Percentiles rank a stretch among this genome's conserved stretches.
Conservation (phyloP, 1,140 invertebrate species). For the Calliphora vicina region DNA sequence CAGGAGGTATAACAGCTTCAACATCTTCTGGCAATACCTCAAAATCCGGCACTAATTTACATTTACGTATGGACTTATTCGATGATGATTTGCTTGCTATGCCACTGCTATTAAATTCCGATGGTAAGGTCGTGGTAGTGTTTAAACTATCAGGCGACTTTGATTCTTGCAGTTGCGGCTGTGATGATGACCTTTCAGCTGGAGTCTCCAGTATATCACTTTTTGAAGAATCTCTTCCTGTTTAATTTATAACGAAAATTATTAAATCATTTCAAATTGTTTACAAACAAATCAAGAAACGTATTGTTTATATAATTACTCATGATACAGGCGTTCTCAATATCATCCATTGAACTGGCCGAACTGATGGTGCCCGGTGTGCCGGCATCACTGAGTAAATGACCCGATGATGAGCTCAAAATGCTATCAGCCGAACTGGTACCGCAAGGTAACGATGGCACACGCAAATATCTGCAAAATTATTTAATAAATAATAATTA, state of each 20-base stretch:
- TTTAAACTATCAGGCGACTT: conserved; percentile 41
- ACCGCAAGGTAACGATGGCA: conserved; percentile 61
- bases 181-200: background rate
- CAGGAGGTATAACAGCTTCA: conserved; percentile 51
- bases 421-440: conserved; percentile 66
- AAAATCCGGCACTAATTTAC: conserved; percentile 56
- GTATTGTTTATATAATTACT: conserved; percentile 22
- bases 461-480: conserved; percentile 43
- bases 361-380: conserved; percentile 59
- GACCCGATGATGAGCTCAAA: conserved; percentile 62
- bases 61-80: conserved; percentile 54
- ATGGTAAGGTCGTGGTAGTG: background rate
- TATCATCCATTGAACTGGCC: conserved; percentile 61
- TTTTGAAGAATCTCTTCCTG: conserved; percentile 59
- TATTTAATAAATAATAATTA: background rate
- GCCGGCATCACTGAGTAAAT: conserved; percentile 56
- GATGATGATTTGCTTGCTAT: conserved; percentile 54
- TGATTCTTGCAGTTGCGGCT: background rate
- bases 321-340: conserved; percentile 45
- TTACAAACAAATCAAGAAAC: background rate
- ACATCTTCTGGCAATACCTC: conserved; percentile 59
- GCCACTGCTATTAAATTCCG: conserved; percentile 36
- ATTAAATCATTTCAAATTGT: background rate
- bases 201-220: conserved; percentile 45
- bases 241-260: background rate